phyloP scores from a whole-genome alignment of 2,888 invertebrate genomes.

The Argyra leucocephala region DNA sequence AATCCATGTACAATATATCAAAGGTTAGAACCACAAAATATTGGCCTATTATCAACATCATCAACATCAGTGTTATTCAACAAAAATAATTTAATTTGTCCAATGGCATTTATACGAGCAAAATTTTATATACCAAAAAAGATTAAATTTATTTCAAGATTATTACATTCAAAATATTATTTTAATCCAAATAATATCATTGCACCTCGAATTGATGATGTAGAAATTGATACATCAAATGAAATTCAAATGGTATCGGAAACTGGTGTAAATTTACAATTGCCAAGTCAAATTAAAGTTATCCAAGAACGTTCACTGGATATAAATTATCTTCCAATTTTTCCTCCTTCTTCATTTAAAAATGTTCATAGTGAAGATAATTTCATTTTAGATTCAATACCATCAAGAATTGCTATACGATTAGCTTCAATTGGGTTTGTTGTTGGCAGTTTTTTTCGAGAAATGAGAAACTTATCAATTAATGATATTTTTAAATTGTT shows the following conservation, averaged over 20 bases:
- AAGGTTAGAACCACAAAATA: slow-evolving; percentile 43
- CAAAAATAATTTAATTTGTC: slow-evolving; percentile 24
- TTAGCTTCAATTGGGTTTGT: slow-evolving; percentile 40
- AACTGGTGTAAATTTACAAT: not conserved
- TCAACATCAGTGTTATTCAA: not conserved
- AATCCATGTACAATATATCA: slow-evolving; percentile 55
- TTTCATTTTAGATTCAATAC: slow-evolving; percentile 23
- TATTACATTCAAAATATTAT: not conserved
- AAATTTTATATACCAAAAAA: slow-evolving; percentile 38
- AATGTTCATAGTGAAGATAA: not conserved
- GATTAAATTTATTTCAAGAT: slow-evolving; percentile 11
- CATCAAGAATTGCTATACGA: slow-evolving; percentile 36
- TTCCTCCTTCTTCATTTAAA: too few relatives aligned
- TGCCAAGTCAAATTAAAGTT: slow-evolving; percentile 10
- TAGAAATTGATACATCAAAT: not conserved
- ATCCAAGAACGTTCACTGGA: slow-evolving; percentile 24
- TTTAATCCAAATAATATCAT: not conserved
- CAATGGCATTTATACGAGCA: slow-evolving; percentile 33
- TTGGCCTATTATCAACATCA: not conserved
- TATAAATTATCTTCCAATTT: too few relatives aligned
- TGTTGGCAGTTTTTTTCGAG: slow-evolving; percentile 36
- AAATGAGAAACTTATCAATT: slow-evolving; percentile 32
- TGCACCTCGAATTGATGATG: not conserved
- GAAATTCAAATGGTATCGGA: not conserved
- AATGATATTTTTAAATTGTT: slow-evolving; percentile 30